Evolutionary conservation across 2,113 vertebrate genomes (phyloP).

Genomic region (Oncorhynchus clarkii): DNA sequence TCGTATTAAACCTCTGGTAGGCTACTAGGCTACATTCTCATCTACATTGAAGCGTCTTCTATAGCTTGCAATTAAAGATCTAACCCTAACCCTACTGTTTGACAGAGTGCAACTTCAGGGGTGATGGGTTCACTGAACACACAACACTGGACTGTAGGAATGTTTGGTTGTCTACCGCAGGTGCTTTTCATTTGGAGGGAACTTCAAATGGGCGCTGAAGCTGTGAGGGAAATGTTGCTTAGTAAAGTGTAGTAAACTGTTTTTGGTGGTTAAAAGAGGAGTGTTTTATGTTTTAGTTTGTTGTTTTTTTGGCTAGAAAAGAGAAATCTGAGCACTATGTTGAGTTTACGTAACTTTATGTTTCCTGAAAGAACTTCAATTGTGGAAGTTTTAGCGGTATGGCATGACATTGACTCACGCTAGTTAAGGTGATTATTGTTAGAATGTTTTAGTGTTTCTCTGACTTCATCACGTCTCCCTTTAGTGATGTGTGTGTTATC

Average conservation of each 20-base stretch:
- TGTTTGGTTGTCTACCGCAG: not conserved
- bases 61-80: slow-evolving; percentile 55
- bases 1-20: not conserved
- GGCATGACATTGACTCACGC: not conserved
- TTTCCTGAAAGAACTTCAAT: too few relatives aligned
- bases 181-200: not conserved
- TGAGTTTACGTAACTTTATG: not conserved
- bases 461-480: not conserved
- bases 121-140: slow-evolving; percentile 16
- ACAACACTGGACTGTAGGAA: not conserved
- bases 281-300: not conserved
- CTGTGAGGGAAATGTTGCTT: not conserved
- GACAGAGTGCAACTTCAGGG: slow-evolving; percentile 8
- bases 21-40: too few relatives aligned
- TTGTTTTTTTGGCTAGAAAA: not conserved
- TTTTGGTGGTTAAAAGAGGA: too few relatives aligned
- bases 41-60: not conserved
- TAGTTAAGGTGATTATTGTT: not conserved
- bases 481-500: not conserved
- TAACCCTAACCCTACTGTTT: slow-evolving; percentile 11
- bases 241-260: not conserved
- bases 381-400: not conserved
- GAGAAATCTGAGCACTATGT: not conserved
- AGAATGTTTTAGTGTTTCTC: not conserved
- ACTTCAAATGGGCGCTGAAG: not conserved